A percentile compares a stretch with the other conserved stretches of the same genome.
These are phyloP conservation scores for Anas capensis DNA, from an alignment of 2,797 vertebrate genomes.

Conservation along the genomic window DNA sequence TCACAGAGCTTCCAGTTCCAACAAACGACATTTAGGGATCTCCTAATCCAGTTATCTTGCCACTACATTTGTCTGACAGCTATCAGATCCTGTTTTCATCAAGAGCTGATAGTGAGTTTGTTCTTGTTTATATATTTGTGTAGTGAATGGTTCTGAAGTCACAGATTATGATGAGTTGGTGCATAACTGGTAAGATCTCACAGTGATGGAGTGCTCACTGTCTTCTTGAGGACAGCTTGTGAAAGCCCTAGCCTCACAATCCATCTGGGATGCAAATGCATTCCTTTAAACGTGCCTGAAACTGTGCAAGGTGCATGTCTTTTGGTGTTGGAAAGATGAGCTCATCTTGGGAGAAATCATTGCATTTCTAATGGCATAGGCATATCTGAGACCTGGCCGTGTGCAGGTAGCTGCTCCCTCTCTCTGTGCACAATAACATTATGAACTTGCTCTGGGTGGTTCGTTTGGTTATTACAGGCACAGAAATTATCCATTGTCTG, in stretches of 20 bases:
- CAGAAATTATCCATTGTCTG: not conserved
- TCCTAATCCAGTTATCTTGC: not conserved
- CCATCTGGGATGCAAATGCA: not conserved
- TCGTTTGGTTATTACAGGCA: not conserved
- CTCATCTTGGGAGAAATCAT: not conserved
- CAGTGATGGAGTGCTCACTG: not conserved
- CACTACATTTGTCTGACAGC: not conserved
- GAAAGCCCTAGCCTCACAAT: not conserved
- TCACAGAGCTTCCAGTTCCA: not conserved
- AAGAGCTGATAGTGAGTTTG: not conserved
- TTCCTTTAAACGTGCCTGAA: not conserved
- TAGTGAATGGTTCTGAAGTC: not conserved
- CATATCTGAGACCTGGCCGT: accelerated
- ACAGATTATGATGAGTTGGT: accelerated
- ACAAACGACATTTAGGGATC: not conserved
- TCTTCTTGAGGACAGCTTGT: not conserved
- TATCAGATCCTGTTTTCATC: not conserved
- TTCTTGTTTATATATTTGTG: not conserved
- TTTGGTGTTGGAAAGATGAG: accelerated
- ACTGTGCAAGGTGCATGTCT: not conserved
- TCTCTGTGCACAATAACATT: not conserved
- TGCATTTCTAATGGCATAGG: accelerated
- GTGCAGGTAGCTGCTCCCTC: not conserved
- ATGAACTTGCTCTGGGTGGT: not conserved
- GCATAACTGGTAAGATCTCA: not conserved